phyloP scores from a whole-genome alignment of 2,888 invertebrate genomes.

The Quadroppia sp. region DNA sequence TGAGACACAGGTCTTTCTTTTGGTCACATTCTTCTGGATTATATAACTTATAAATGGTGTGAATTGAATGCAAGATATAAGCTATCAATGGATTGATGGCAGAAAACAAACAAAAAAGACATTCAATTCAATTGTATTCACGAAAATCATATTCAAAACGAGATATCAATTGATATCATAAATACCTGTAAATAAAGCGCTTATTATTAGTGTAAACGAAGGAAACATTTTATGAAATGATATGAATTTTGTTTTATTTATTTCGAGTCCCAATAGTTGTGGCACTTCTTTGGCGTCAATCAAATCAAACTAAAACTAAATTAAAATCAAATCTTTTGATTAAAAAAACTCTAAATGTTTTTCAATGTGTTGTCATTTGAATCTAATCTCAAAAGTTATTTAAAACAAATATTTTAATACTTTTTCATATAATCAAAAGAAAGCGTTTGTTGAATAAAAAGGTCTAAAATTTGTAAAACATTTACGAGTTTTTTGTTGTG shows the following conservation, averaged over 20 bases:
- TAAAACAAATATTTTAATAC: too few relatives aligned
- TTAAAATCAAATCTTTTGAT: too few relatives aligned
- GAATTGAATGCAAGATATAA: conserved; percentile 56
- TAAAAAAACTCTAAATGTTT: too few relatives aligned
- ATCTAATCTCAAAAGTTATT: too few relatives aligned
- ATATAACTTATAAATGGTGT: conserved; percentile 55
- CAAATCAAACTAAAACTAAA: neutral
- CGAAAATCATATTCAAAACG: conserved; percentile 45
- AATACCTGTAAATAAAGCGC: conserved; percentile 12
- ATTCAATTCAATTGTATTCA: conserved; percentile 52
- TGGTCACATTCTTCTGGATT: conserved; percentile 51
- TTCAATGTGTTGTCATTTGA: too few relatives aligned
- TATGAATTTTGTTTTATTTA: neutral
- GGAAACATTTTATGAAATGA: neutral
- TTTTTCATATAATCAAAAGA: too few relatives aligned
- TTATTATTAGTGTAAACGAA: conserved; percentile 9
- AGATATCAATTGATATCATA: neutral
- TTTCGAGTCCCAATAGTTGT: neutral
- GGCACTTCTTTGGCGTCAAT: neutral
- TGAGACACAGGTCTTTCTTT: conserved; percentile 51
- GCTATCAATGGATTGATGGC: conserved; percentile 44
- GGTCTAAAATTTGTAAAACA: too few relatives aligned
- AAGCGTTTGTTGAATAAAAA: too few relatives aligned
- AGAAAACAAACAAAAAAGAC: conserved; percentile 52
- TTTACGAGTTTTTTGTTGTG: too few relatives aligned